These are phyloP conservation scores for Bombus pascuorum DNA, from an alignment of 1,140 invertebrate genomes.

Conservation along the genomic window DNA sequence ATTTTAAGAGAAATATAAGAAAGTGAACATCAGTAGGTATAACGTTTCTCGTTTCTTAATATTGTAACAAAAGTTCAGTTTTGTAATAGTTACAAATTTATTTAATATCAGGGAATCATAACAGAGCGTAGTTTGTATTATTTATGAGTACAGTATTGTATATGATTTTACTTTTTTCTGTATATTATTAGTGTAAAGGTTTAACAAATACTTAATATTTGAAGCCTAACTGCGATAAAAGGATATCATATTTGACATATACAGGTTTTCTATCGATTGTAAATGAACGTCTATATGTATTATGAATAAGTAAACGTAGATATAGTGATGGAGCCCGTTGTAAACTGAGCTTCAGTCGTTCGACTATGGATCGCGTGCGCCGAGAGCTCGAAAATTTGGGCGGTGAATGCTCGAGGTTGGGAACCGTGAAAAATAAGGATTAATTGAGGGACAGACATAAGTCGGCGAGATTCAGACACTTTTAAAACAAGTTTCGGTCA, in stretches of 20 bases:
- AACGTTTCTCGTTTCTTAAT: too few relatives aligned
- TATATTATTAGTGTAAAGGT: too few relatives aligned
- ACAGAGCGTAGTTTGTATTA: too few relatives aligned
- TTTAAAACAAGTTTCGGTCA: not conserved
- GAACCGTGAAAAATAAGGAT: constrained; percentile 25
- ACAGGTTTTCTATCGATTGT: too few relatives aligned
- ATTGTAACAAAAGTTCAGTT: too few relatives aligned
- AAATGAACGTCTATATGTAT: not conserved
- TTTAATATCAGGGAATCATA: too few relatives aligned
- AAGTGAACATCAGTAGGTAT: too few relatives aligned
- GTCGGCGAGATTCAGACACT: not conserved
- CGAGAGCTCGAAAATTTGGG: not conserved
- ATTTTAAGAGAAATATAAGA: too few relatives aligned
- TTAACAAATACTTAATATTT: not conserved
- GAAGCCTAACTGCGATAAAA: not conserved
- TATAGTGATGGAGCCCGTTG: not conserved
- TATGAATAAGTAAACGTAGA: not conserved
- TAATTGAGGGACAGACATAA: not conserved
- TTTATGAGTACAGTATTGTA: too few relatives aligned
- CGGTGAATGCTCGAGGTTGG: not conserved
- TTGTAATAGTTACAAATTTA: too few relatives aligned
- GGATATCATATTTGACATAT: too few relatives aligned
- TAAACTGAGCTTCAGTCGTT: not conserved
- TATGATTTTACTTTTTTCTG: too few relatives aligned
- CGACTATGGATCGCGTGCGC: not conserved